Base-by-base conservation (phyloP, 2,888 invertebrate genomes). In the Aplocera efformata region DNA sequence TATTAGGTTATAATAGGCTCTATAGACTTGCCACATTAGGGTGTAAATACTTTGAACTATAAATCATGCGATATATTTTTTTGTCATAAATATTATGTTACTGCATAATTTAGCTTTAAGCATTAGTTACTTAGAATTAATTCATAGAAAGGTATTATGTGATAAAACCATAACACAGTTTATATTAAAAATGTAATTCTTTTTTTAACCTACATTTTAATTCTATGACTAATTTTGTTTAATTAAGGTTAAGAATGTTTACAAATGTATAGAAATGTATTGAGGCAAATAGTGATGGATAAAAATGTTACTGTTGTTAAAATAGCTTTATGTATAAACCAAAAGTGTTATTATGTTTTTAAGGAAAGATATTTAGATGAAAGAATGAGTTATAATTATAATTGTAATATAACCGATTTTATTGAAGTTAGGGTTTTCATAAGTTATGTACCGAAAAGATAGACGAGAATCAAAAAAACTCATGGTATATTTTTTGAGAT, bases 281-380 rank as follows among this genome's bases (percentile, higher is more conserved):
- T 61, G 64, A 64, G 53, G 64, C 71, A 69, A 57, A 74, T 72
- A 74, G 67, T 72, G 75, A 79, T 72, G 63, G 61, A 72, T 68
- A 64, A 58, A 45, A 74, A 77, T 75, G 80, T 84, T 83, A 83
- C 78, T 84, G 79, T 85, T 85, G 83, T 84, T 85, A 28, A 20
- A 22, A 81, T 77, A 86, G 84, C 82, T 85, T 82, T 86, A 83
- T 79, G 78, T 76, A 72, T 72, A 80, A 81, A 84, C 84, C 85
- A 82, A 86, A 85, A 79, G 81, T 83, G 85, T 85, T 85, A 81
- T 81, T 83, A 82, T 79, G 81, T 84, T 84, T 79, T 79, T 81
- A 83, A 79, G 77, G 68, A 60, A 63, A 63, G 65, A 61, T 63
- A 64, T 63, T 55, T 62, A 60, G 59, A 58, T 25, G 40, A 13